A percentile compares a stretch with the other conserved stretches of the same genome.
Evolutionary conservation across 2,113 vertebrate genomes (phyloP).

Genomic region (Ceratotherium simum): DNA sequence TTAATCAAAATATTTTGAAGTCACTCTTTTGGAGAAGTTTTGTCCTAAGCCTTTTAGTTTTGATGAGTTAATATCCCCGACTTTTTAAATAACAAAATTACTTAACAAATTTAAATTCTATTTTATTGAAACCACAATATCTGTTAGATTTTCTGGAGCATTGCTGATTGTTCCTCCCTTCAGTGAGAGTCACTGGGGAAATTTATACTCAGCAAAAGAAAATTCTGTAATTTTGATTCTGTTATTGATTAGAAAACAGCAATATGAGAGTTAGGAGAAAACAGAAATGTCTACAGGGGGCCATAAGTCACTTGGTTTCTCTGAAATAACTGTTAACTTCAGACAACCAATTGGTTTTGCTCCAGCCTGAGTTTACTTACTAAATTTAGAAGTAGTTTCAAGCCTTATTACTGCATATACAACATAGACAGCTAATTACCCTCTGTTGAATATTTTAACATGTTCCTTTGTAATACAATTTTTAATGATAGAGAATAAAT

Average conservation of each 20-base stretch:
- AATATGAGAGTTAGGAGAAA: background rate
- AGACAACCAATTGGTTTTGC: background rate
- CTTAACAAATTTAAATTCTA: background rate
- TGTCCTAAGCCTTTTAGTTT: background rate
- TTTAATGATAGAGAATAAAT: conserved; percentile 74
- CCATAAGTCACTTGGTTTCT: background rate
- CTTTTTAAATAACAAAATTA: background rate
- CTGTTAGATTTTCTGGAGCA: background rate
- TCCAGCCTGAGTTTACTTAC: background rate
- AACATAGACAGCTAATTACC: conserved; percentile 41
- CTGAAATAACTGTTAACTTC: conserved; percentile 31
- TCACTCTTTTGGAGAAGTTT: background rate
- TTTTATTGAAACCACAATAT: background rate
- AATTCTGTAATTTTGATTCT: background rate
- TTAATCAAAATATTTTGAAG: background rate
- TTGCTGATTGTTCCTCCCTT: background rate
- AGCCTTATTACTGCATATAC: conserved; percentile 64
- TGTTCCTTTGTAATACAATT: conserved; percentile 35
- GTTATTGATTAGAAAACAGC: conserved; percentile 29
- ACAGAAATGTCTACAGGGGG: background rate
- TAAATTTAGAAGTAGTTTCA: conserved; percentile 43
- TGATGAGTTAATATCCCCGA: background rate
- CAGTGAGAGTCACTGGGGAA: background rate
- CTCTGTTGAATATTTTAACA: conserved; percentile 67
- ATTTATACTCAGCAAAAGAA: background rate